phyloP scores from a whole-genome alignment of 1,140 invertebrate genomes.

The Drosophila nebulosa region DNA sequence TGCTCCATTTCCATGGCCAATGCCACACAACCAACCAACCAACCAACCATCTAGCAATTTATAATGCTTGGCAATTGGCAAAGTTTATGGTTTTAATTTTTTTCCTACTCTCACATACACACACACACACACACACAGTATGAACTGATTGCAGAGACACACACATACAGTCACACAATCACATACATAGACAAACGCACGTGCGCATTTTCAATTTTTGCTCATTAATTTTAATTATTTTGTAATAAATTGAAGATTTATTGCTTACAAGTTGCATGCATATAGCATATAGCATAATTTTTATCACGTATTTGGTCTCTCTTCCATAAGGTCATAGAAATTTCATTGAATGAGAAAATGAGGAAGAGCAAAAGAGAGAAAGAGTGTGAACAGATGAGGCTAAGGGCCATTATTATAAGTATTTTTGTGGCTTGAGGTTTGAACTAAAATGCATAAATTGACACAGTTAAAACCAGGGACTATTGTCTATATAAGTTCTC shows the following conservation, averaged over 20 bases:
- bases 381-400: background rate
- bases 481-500: too few species aligned
- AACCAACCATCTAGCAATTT: constrained; percentile 29
- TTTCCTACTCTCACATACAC: constrained; percentile 22
- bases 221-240: constrained; percentile 79
- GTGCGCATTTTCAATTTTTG: constrained; percentile 74
- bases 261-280: constrained; percentile 68
- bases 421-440: background rate
- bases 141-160: background rate
- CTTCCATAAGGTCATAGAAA: background rate
- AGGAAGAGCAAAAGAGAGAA: background rate
- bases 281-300: constrained; percentile 53
- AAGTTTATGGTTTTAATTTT: constrained; percentile 65
- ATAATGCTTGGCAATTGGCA: constrained; percentile 51
- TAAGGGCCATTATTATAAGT: background rate
- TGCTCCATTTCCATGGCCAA: background rate
- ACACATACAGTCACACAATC: constrained; percentile 1
- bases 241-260: constrained; percentile 78
- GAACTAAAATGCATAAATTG: background rate
- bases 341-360: background rate
- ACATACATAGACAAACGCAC: constrained; percentile 33
- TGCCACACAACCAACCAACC: background rate
- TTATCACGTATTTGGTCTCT: constrained; percentile 59
- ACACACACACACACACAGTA: constrained; percentile 1
- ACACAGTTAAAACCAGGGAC: background rate